These are phyloP conservation scores for Xenopus tropicalis DNA, from an alignment of 2,113 vertebrate genomes.

Conservation along the genomic window UCB_Xtro_10.0 CM004445.2:100228001-100228500, in stretches of 20 bases:
- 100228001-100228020: no score
- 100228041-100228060: no score
- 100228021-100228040: no score
- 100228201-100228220: neutral
- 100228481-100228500: constrained; percentile 49
- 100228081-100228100: no score
- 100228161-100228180: no score
- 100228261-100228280: constrained; percentile 7
- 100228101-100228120: no score
- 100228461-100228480: constrained; percentile 42
- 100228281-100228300: constrained; percentile 15
- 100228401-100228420: constrained; percentile 43
- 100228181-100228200: no score
- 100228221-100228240: neutral
- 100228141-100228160: no score
- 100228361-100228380: constrained; percentile 40
- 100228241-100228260: neutral
- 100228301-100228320: constrained; percentile 5
- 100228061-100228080: no score
- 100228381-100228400: constrained; percentile 32
- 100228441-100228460: constrained; percentile 48
- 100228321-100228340: constrained; percentile 9
- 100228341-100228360: constrained; percentile 38
- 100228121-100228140: no score
- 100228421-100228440: constrained; percentile 53